phyloP scores from a whole-genome alignment of 2,797 vertebrate genomes.

The Poeciliopsis paucimaculata region DNA sequence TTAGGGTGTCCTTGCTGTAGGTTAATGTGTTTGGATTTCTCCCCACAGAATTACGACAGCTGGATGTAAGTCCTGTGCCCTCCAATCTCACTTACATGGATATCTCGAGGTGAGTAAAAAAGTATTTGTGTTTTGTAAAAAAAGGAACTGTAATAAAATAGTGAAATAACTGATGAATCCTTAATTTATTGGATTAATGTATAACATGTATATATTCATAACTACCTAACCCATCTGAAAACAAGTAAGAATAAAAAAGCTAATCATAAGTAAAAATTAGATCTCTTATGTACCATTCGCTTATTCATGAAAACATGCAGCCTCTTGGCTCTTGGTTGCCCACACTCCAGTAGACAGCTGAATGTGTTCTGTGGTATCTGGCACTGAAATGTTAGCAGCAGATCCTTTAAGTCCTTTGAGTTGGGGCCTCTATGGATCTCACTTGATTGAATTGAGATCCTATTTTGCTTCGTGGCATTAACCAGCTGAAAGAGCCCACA shows the following conservation, averaged over 20 bases:
- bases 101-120: conserved; percentile 89
- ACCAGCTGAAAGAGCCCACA: not conserved
- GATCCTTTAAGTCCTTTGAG: not conserved
- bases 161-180: not conserved
- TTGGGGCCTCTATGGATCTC: not conserved
- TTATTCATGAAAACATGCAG: not conserved
- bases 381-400: not conserved
- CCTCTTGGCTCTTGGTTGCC: not conserved
- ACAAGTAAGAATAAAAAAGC: not conserved
- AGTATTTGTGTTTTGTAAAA: conserved; percentile 1
- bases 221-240: not conserved
- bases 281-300: not conserved
- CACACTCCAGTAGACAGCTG: not conserved
- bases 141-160: conserved; percentile 3
- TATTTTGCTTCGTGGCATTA: not conserved
- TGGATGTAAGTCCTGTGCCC: conserved; percentile 92
- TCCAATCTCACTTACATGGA: conserved; percentile 92
- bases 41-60: conserved; percentile 86
- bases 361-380: not conserved
- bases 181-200: not conserved
- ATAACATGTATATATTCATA: not conserved
- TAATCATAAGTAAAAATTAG: not conserved
- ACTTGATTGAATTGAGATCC: conserved; percentile 1
- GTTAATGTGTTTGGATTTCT: conserved; percentile 69
- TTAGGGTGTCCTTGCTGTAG: conserved; percentile 60